phyloP scores from a whole-genome alignment of 2,113 vertebrate species.

The Eclectus roratus region DNA sequence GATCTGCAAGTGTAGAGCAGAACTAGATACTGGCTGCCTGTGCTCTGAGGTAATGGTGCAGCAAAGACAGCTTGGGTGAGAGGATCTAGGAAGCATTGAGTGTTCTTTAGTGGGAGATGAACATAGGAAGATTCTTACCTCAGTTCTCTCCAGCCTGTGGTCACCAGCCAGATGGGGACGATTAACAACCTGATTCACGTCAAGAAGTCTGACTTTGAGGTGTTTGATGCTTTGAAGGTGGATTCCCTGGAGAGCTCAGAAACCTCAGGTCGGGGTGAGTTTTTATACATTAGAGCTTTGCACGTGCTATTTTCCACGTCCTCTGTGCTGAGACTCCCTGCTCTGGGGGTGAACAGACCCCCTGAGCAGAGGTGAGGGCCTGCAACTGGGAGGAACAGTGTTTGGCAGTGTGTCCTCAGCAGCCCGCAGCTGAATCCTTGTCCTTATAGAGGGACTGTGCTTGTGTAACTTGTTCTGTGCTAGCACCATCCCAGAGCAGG shows the following conservation, averaged over 20 bases:
- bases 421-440: not conserved
- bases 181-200: constrained; percentile 97
- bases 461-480: constrained; percentile 1
- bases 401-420: not conserved
- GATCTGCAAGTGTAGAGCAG: not conserved
- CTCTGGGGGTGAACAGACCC: not conserved
- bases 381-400: not conserved
- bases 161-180: constrained; percentile 95
- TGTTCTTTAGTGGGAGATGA: not conserved
- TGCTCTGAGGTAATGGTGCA: not conserved
- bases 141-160: constrained; percentile 82
- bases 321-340: not conserved
- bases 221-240: constrained; percentile 94
- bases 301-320: constrained; percentile 2
- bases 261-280: constrained; percentile 84
- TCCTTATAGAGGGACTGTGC: not conserved
- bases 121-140: not conserved
- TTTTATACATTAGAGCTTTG: constrained; percentile 24
- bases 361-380: not conserved
- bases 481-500: not conserved
- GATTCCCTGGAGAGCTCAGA: constrained; percentile 96
- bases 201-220: constrained; percentile 97
- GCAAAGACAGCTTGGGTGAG: not conserved
- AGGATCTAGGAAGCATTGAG: not conserved
- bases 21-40: not conserved